These are phyloP conservation scores for Habroteleia sp. DNA, from an alignment of 2,888 invertebrate genomes.

Conservation along the genomic window DNA sequence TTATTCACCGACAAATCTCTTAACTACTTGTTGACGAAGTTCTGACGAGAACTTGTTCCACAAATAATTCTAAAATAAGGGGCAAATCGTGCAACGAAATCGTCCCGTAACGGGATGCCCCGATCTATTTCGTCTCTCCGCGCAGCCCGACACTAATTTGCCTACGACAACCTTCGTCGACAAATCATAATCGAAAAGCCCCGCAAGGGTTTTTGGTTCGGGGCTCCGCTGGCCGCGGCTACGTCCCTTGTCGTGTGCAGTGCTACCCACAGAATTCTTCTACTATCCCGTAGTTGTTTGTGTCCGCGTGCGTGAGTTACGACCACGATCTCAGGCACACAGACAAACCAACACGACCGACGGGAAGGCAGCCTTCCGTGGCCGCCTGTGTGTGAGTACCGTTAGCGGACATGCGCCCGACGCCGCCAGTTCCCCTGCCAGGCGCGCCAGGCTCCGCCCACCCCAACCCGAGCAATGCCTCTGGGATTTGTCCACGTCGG, in stretches of 20 bases:
- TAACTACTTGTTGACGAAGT: no score
- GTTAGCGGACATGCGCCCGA: conserved; percentile 76
- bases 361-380: conserved; percentile 40
- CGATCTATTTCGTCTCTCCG: no score
- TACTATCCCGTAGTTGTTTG: conserved; percentile 12
- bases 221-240: neutral
- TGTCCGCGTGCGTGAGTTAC: neutral
- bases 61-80: no score
- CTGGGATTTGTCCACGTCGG: conserved; percentile 78
- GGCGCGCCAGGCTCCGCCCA: conserved; percentile 50
- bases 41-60: no score
- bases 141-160: no score
- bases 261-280: conserved; percentile 39
- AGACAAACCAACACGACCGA: neutral
- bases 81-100: no score
- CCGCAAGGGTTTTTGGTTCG: no score
- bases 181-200: no score
- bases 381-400: conserved; percentile 65
- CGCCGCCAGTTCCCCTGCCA: conserved; percentile 65
- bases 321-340: neutral
- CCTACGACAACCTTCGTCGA: no score
- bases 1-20: no score
- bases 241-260: conserved; percentile 16
- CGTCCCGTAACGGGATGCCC: no score
- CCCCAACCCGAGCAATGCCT: conserved; percentile 75